Evolutionary conservation across 2,113 vertebrate species (phyloP), one percentile per base, ranked within the genome.

Genomic region (Opisthocomus hoazin): DNA sequence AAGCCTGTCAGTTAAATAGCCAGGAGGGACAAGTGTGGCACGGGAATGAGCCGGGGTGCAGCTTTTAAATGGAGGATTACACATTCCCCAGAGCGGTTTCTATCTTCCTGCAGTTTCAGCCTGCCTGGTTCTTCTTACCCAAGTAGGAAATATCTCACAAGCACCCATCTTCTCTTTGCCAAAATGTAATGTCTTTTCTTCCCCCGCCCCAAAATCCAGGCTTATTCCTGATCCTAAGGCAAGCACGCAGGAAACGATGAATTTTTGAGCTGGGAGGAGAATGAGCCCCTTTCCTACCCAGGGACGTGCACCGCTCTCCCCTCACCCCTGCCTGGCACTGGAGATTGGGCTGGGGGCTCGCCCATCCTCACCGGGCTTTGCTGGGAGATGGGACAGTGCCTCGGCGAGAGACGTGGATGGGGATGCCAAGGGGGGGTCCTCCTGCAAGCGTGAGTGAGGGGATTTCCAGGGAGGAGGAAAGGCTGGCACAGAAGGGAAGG

Each of bases 281-380:
- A 48, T 0, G 0, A 87, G 10, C 37, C 32, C 27, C 46, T 1
- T 34, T 1, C 0, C 37, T 43, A 9, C 24, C 39, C 65, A 41
- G n/a, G 58, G 21, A 46, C 57, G 37, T 16, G 29, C 58, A 41
- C 29, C 5, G 2, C 66, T 75, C 18, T 58, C 5, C 56, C 12
- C 27, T 69, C 3, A 1, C 10, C 34, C 15, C 53, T 89, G 21
- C 30, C 45, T 53, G 41, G 66, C 58, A 19, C 36, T 46, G 43
- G 39, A 71, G 61, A 15, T n/a, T 5, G 2, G 74, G 41, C 39
- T 89, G 27, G 9, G 82, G 34, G 22, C n/a, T 66, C 56, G 22
- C 20, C n/a, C 19, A 1, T 37, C 45, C 36, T 61, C 68, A 29
- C 14, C 14, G 39, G 13, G 14, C 45, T 92, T 63, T 73, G 45